Conservation (phyloP, 2,888 invertebrate species). For the Drosophila borborema region DNA sequence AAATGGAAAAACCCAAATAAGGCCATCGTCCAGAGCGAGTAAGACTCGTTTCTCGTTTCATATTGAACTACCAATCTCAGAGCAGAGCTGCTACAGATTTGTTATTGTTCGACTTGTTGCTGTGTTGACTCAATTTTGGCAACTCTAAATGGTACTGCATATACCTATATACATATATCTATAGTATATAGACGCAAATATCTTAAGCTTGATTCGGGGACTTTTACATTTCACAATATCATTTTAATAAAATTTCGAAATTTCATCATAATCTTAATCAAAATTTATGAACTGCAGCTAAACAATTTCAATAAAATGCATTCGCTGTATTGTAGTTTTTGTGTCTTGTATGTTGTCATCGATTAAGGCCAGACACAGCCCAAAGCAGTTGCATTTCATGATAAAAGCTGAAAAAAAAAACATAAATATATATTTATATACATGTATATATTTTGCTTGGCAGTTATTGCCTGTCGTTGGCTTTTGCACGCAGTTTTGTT, state of each 20-base stretch:
- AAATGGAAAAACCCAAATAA: slow-evolving; percentile 53
- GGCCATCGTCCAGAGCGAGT: slow-evolving; percentile 51
- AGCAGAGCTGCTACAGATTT: slow-evolving; percentile 12
- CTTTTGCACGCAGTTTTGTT: slow-evolving; percentile 42
- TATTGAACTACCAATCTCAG: slow-evolving; percentile 1
- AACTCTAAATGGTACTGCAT: slow-evolving; percentile 20
- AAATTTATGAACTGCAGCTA: slow-evolving; percentile 42
- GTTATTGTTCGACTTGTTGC: slow-evolving; percentile 28
- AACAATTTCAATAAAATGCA: slow-evolving; percentile 55
- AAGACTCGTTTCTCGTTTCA: slow-evolving; percentile 44
- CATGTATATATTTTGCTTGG: slow-evolving; percentile 4
- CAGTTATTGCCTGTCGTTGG: slow-evolving; percentile 26
- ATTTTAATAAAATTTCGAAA: slow-evolving; percentile 23
- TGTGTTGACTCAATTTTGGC: slow-evolving; percentile 13
- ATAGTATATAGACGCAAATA: background rate
- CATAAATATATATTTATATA: background rate
- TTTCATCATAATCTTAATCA: slow-evolving; percentile 14
- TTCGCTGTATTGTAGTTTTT: slow-evolving; percentile 18
- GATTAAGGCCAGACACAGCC: slow-evolving; percentile 70
- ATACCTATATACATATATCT: background rate
- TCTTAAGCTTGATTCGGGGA: slow-evolving; percentile 4
- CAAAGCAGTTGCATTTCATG: slow-evolving; percentile 71
- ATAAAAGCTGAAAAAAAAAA: slow-evolving; percentile 22
- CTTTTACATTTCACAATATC: slow-evolving; percentile 32
- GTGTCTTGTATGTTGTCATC: slow-evolving; percentile 50